Base-by-base conservation (phyloP, 2,888 invertebrate species). In the Ormia ochracea region DNA sequence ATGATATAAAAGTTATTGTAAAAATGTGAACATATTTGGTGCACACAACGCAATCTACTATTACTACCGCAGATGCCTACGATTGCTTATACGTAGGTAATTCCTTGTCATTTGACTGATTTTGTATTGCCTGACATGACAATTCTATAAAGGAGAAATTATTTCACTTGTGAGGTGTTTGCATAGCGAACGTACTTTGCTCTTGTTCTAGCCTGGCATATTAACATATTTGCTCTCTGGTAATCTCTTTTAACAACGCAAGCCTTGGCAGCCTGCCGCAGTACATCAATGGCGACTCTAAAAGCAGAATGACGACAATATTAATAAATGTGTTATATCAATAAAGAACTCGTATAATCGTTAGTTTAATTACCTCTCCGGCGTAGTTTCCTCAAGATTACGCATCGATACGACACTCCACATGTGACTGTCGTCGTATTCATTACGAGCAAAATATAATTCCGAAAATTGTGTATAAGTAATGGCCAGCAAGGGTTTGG, bases 171-270 rank as follows among this genome's bases (percentile, higher is more conserved):
- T 41, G 10, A 38, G n/a, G 2, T 33, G n/a, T 9, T 1, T 41
- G 14, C 6, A 45, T 12, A 21, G 6, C 28, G 10, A 17, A 82
- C 84, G 84, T 84, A 90, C 90, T 86, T 85, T 56, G 90, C 89
- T 69, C 88, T 83, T 12, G 92, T 92, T 45, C 96, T 94, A 0
- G 96, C 97, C 90, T 96, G 94, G 81, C 93, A 93, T 83, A 97
- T 95, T 61, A 97, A 91, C 82, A 95, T 90, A 83, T 95, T 95
- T 26, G 97, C 97, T 85, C 93, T 93, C 38, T 91, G 90, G 90
- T 97, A 97, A 84, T 95, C 93, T 43, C 97, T 92, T 91, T 96
- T 97, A 52, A 96, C 94, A 48, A 97, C 96, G 90, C 97, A 97
- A 17, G 96, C 94, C 89, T 96, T 97, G 79, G 96, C 94, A 84